Evolutionary conservation across 2,888 invertebrate species (phyloP).

Genomic region (Drosophila robusta): DNA sequence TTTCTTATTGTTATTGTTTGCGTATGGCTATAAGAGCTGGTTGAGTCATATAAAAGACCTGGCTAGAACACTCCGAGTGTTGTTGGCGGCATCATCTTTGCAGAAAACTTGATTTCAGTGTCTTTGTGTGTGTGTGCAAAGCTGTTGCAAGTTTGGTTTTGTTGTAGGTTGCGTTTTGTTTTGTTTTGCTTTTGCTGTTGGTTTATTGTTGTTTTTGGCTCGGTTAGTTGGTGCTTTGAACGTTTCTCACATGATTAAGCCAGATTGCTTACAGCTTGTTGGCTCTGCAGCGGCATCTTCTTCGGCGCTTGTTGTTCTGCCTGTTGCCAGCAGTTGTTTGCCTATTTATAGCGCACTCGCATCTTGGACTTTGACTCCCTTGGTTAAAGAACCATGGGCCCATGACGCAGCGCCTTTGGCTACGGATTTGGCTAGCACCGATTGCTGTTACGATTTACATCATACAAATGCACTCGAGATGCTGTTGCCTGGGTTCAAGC

Average conservation of each 20-base stretch:
- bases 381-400: constrained; percentile 38
- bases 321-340: constrained; percentile 53
- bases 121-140: constrained; percentile 31
- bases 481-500: constrained; percentile 66
- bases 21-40: constrained; percentile 36
- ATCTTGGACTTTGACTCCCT: constrained; percentile 69
- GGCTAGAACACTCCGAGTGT: constrained; percentile 58
- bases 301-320: constrained; percentile 13
- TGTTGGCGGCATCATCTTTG: constrained; percentile 40
- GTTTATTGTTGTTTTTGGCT: constrained; percentile 40
- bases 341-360: constrained; percentile 68
- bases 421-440: constrained; percentile 13
- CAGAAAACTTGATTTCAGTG: constrained; percentile 46
- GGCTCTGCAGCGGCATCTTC: constrained; percentile 33
- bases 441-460: constrained; percentile 62
- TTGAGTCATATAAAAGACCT: constrained; percentile 67
- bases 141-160: constrained; percentile 44
- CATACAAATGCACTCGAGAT: constrained; percentile 46
- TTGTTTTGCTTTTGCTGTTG: constrained; percentile 11
- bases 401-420: constrained; percentile 71
- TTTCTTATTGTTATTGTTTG: constrained; percentile 42
- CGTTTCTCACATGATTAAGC: constrained; percentile 81
- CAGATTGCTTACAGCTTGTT: constrained; percentile 73
- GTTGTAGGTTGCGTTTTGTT: constrained; percentile 26
- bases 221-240: constrained; percentile 51